Conservation (phyloP, 1,140 invertebrate species). For the Zaprionus vittiger region DNA sequence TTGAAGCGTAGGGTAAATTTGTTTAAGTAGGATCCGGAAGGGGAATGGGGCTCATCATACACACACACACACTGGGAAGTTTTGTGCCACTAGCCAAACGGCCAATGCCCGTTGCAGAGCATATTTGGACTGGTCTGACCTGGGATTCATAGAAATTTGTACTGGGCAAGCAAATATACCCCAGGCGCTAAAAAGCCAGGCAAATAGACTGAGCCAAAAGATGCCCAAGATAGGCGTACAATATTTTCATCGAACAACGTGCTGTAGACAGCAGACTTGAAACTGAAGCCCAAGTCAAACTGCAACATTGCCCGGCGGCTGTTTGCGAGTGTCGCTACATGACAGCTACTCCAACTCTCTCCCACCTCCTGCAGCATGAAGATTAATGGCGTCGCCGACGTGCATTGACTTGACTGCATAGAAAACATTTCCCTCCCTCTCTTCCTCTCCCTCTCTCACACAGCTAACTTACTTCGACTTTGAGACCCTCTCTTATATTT, state of each 20-base stretch:
- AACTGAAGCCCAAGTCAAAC: constrained; percentile 32
- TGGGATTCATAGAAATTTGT: constrained; percentile 52
- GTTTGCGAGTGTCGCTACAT: constrained; percentile 44
- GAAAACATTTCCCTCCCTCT: not conserved
- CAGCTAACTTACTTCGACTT: not conserved
- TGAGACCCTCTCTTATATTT: constrained; percentile 24
- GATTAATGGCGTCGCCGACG: constrained; percentile 60
- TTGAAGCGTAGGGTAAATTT: constrained; percentile 42
- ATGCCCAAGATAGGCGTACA: constrained; percentile 37
- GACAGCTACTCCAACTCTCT: constrained; percentile 25
- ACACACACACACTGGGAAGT: constrained; percentile 28
- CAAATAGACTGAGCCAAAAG: constrained; percentile 51
- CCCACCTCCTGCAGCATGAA: constrained; percentile 36
- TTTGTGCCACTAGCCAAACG: constrained; percentile 36
- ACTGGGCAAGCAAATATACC: constrained; percentile 61
- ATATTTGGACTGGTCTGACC: constrained; percentile 25
- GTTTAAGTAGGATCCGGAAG: constrained; percentile 18
- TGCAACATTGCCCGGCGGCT: constrained; percentile 35
- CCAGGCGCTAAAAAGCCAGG: constrained; percentile 42
- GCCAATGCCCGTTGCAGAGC: constrained; percentile 19
- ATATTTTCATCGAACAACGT: constrained; percentile 24
- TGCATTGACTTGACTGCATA: constrained; percentile 50
- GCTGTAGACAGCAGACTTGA: constrained; percentile 10
- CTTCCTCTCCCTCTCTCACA: not conserved
- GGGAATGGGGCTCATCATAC: constrained; percentile 10